Evolutionary conservation across 2,113 vertebrate genomes (phyloP), one percentile per base, ranked within the genome.

Genomic region (Willisornis vidua): DNA sequence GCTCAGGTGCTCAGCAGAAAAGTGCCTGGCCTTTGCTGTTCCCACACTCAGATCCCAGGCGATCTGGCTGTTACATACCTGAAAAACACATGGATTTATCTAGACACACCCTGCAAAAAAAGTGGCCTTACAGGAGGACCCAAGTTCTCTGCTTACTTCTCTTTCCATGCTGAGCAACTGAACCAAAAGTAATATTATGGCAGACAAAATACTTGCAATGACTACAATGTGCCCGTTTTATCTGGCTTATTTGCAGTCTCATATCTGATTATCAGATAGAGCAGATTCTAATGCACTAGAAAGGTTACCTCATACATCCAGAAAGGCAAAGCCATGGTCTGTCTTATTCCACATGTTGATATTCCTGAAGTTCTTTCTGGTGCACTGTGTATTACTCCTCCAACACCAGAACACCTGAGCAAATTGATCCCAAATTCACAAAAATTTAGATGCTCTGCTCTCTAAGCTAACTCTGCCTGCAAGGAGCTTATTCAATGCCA

Each of bases 221-320:
- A 18, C 37, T 81, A 19, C 31, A 54, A 54, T 20, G 19, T 65
- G 41, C 37, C 48, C 66, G 88, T 59, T 71, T 12, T 3, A 75
- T 12, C 28, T 4, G 5, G 17, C 7, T 52, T 72, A 29, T 35
- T 87, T 61, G 41, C 0, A 0, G 2, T 28, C 39, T 68, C 11
- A 14, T 13, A 25, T 22, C 16, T 57, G 46, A 37, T 65, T 46
- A 35, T n/a, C 48, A 35, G 19, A 52, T 8, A 33, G 35, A 52
- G 55, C 17, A 63, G 49, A n/a, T 59, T 61, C 49, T n/a, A 71
- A 5, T 1, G 10, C 24, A 29, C 7, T 35, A 11, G 9, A 83
- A 80, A 55, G 23, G 43, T 49, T 51, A 73, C 3, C 15, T 70
- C 49, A 12, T 28, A 24, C 19, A 29, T 33, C 49, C 24, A 19